phyloP scores from a whole-genome alignment of 2,888 invertebrate genomes.

The Perithous albicinctus region DNA sequence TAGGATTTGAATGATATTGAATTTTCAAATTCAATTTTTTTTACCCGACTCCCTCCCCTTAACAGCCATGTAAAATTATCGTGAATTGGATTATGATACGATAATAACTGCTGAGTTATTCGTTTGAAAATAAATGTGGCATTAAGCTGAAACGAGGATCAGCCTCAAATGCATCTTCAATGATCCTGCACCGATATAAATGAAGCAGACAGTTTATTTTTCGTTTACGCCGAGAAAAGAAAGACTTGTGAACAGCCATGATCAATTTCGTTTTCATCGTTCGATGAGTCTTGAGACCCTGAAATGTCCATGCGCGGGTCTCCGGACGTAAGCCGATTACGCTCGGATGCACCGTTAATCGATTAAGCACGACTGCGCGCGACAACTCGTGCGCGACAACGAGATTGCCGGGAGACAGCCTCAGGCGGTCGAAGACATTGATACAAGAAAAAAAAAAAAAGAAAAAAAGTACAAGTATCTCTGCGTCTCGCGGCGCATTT shows the following conservation, averaged over 20 bases:
- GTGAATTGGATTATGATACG: background rate
- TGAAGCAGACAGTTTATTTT: conserved; percentile 7
- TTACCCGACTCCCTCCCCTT: no score
- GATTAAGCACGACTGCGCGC: conserved; percentile 47
- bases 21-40: no score
- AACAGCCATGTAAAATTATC: background rate
- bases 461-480: background rate
- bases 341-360: conserved; percentile 60
- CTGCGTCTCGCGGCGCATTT: background rate
- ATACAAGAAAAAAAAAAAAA: conserved; percentile 30
- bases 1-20: no score
- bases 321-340: conserved; percentile 47
- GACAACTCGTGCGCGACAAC: conserved; percentile 49
- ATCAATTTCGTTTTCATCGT: conserved; percentile 53
- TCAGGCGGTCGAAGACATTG: conserved; percentile 53
- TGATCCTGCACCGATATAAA: conserved; percentile 1
- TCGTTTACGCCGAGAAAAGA: conserved; percentile 9
- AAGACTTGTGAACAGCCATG: conserved; percentile 9
- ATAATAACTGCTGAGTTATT: background rate
- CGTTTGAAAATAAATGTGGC: background rate
- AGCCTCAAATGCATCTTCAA: background rate
- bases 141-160: background rate
- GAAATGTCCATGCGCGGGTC: conserved; percentile 25
- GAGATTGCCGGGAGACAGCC: conserved; percentile 36
- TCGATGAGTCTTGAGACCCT: conserved; percentile 48